phyloP scores from a whole-genome alignment of 2,888 invertebrate genomes.

The Dynastes hyllus region DNA sequence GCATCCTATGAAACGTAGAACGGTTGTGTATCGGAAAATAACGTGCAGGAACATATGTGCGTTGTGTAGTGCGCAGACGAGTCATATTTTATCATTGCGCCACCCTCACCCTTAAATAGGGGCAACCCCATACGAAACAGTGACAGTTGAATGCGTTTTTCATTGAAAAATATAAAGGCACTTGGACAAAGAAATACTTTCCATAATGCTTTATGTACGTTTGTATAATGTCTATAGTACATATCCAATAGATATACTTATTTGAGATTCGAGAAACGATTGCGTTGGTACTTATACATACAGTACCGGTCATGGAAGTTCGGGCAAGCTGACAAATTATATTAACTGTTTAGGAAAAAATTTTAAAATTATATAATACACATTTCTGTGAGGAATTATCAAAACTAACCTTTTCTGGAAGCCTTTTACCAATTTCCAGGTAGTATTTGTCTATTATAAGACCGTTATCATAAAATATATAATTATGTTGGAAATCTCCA shows the following conservation, averaged over 20 bases:
- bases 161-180: slow-evolving; percentile 33
- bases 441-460: no score
- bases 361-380: no score
- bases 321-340: no score
- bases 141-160: slow-evolving; percentile 40
- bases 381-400: no score
- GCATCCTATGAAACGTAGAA: background rate
- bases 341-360: no score
- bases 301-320: no score
- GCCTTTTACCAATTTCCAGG: no score
- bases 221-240: background rate
- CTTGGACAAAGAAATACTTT: slow-evolving; percentile 28
- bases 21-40: slow-evolving; percentile 29
- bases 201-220: slow-evolving; percentile 7
- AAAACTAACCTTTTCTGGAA: no score
- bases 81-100: slow-evolving; percentile 37
- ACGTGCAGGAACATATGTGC: slow-evolving; percentile 28
- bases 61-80: slow-evolving; percentile 19
- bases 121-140: slow-evolving; percentile 28
- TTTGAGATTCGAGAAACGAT: background rate
- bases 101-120: slow-evolving; percentile 15
- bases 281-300: background rate
- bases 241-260: background rate
- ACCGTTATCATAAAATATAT: no score
- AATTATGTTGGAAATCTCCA: no score